Conservation (phyloP, 2,113 vertebrate species). For the Vidua chalybeata region DNA sequence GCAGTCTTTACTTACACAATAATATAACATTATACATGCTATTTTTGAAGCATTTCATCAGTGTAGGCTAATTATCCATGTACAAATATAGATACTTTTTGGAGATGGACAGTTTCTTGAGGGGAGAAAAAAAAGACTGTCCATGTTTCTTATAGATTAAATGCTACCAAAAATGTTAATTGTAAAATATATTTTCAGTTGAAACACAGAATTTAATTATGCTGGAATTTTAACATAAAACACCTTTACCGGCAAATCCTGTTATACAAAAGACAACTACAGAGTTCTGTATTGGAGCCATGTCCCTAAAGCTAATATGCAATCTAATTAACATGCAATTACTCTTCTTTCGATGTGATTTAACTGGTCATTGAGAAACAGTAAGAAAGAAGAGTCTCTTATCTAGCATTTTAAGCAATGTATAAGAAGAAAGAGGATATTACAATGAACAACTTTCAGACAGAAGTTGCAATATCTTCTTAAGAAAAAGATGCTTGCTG, state of each 20-base stretch:
- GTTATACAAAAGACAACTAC: not conserved
- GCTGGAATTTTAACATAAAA: not conserved
- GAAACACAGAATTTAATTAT: not conserved
- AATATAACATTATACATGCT: not conserved
- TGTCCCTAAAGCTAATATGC: not conserved
- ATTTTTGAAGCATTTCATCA: not conserved
- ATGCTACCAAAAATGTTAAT: not conserved
- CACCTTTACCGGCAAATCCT: not conserved
- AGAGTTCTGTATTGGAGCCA: not conserved
- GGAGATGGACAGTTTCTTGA: not conserved
- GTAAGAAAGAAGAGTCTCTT: not conserved
- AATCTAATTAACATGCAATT: not conserved
- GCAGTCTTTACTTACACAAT: not conserved
- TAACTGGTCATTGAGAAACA: not conserved
- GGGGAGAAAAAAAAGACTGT: not conserved
- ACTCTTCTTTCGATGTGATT: not conserved
- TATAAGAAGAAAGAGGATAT: not conserved
- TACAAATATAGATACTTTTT: not conserved
- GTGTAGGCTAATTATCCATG: not conserved
- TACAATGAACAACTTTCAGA: not conserved
- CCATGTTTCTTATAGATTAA: not conserved
- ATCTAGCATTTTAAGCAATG: not conserved
- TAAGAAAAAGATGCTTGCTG: not conserved
- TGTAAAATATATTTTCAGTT: not conserved
- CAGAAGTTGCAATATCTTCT: not conserved